phyloP scores from a whole-genome alignment of 1,140 invertebrate species.

The Calosoma granatense region DNA sequence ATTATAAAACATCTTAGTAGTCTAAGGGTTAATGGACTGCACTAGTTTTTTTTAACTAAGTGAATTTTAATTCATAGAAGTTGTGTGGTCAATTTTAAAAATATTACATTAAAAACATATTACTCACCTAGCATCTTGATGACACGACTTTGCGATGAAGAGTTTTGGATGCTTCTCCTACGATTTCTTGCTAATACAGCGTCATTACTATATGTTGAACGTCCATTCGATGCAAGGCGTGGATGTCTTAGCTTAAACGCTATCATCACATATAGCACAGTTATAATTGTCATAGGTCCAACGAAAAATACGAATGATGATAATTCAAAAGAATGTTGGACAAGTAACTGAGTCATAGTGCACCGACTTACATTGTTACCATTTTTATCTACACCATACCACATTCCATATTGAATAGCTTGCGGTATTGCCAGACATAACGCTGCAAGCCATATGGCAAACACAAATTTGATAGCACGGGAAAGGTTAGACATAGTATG shows the following conservation, averaged over 20 bases:
- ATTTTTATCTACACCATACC: constrained; percentile 23
- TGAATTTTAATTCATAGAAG: too few species aligned
- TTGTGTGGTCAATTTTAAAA: too few species aligned
- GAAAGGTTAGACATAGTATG: constrained; percentile 80
- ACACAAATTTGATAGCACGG: constrained; percentile 59
- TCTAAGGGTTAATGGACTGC: too few species aligned
- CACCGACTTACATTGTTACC: constrained; percentile 21
- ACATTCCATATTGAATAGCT: constrained; percentile 60
- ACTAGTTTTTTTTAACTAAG: too few species aligned
- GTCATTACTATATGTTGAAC: constrained; percentile 17
- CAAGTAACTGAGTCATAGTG: constrained; percentile 44
- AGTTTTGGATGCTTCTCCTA: background rate
- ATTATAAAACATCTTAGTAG: too few species aligned
- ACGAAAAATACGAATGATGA: constrained; percentile 80
- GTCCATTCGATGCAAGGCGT: constrained; percentile 33
- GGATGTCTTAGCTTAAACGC: constrained; percentile 61
- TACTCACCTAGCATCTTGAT: constrained; percentile 49
- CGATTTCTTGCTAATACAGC: constrained; percentile 14
- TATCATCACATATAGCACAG: constrained; percentile 74
- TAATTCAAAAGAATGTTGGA: constrained; percentile 68
- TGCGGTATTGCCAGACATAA: constrained; percentile 69
- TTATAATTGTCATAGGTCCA: constrained; percentile 76
- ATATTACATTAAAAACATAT: too few species aligned
- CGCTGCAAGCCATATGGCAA: constrained; percentile 62
- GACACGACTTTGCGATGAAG: constrained; percentile 28